These are phyloP conservation scores for Brenthis hecate DNA, from an alignment of 2,888 invertebrate species.

Conservation along the genomic window DNA sequence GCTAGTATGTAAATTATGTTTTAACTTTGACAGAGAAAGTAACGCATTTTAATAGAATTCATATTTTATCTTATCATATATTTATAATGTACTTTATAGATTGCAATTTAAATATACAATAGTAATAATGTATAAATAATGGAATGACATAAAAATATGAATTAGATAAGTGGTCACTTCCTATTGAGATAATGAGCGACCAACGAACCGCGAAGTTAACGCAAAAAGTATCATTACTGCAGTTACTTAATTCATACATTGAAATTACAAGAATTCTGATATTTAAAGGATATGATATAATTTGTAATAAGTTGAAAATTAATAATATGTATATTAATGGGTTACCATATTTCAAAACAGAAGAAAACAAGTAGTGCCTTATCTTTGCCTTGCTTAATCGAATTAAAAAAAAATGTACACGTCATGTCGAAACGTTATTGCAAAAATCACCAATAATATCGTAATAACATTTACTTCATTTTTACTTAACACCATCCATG, in stretches of 20 bases:
- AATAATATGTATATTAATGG: too few relatives aligned
- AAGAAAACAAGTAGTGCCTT: too few relatives aligned
- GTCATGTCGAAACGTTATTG: slow-evolving; percentile 4
- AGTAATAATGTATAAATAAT: slow-evolving; percentile 6
- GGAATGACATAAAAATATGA: slow-evolving; percentile 54
- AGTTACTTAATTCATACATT: slow-evolving; percentile 7
- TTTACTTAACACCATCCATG: slow-evolving; percentile 6
- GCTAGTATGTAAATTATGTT: too few relatives aligned
- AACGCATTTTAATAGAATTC: too few relatives aligned
- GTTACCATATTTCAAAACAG: neutral
- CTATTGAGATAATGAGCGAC: slow-evolving; percentile 63
- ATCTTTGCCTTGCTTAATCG: too few relatives aligned
- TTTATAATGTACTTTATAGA: neutral
- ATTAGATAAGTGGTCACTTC: slow-evolving; percentile 68
- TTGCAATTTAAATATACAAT: neutral
- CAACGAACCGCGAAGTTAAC: slow-evolving; percentile 27
- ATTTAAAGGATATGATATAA: neutral
- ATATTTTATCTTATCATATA: too few relatives aligned
- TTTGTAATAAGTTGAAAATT: neutral
- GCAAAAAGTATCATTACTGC: slow-evolving; percentile 9
- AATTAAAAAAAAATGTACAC: neutral
- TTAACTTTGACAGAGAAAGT: too few relatives aligned
- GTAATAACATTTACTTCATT: slow-evolving; percentile 17
- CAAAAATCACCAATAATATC: slow-evolving; percentile 17
- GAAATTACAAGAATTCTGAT: neutral